Percentiles rank a stretch among this genome's conserved stretches.
Conservation (phyloP, 2,888 invertebrate species). For the Caenorhabditis uteleia region DNA sequence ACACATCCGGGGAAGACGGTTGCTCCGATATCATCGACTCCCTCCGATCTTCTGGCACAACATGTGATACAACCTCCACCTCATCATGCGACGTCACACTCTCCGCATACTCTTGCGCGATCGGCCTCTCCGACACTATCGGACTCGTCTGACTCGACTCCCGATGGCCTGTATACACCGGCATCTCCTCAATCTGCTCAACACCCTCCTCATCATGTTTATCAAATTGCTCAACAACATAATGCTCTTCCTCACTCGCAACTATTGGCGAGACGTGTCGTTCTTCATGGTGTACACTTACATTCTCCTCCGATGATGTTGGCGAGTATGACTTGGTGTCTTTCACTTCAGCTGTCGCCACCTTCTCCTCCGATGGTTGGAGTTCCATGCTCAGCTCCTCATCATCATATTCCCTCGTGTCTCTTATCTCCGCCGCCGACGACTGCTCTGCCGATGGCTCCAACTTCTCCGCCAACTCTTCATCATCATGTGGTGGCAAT, state of each 20-base stretch:
- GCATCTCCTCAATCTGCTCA: constrained; percentile 22
- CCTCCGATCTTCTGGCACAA: constrained; percentile 25
- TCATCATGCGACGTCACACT: constrained; percentile 32
- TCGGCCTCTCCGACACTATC: constrained; percentile 30
- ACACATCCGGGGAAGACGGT: background rate
- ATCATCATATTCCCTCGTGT: constrained; percentile 30
- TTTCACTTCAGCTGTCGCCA: constrained; percentile 32
- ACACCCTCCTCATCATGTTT: constrained; percentile 20
- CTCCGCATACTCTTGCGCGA: constrained; percentile 35
- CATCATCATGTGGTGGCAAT: constrained; percentile 33
- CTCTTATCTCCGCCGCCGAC: constrained; percentile 39
- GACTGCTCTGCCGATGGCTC: constrained; percentile 43
- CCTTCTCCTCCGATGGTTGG: constrained; percentile 35
- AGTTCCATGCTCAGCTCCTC: constrained; percentile 28
- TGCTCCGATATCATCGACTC: constrained; percentile 18
- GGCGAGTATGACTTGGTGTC: constrained; percentile 26
- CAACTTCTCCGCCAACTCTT: constrained; percentile 24
- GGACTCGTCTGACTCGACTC: constrained; percentile 27
- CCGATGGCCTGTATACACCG: constrained; percentile 26
- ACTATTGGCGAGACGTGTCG: constrained; percentile 16
- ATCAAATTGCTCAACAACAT: constrained; percentile 32
- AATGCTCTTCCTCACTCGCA: constrained; percentile 20
- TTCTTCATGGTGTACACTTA: constrained; percentile 10
- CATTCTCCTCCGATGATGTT: constrained; percentile 11
- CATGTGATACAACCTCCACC: no score